Percentiles rank a stretch among this genome's conserved stretches.
phyloP scores from a whole-genome alignment of 2,888 invertebrate species.

The Pollenia griseotomentosa region DNA sequence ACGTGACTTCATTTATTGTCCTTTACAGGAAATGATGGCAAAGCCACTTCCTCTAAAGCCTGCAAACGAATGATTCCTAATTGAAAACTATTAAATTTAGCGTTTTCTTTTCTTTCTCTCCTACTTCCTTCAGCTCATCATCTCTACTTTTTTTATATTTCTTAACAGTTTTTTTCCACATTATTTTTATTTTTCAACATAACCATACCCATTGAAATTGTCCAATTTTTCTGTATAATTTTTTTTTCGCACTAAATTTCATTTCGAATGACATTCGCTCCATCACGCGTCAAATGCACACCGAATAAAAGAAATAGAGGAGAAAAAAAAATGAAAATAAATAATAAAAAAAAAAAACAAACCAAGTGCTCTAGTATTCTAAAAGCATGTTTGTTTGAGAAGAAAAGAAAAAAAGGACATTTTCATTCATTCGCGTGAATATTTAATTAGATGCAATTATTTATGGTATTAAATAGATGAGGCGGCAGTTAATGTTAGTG shows the following conservation, averaged over 20 bases:
- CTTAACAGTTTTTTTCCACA: constrained; percentile 68
- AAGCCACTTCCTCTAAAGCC: constrained; percentile 77
- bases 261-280: constrained; percentile 84
- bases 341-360: constrained; percentile 59
- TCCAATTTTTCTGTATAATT: constrained; percentile 70
- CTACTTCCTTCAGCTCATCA: constrained; percentile 64
- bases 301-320: constrained; percentile 71
- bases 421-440: constrained; percentile 82
- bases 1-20: constrained; percentile 83
- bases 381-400: constrained; percentile 64
- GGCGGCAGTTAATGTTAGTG: constrained; percentile 82
- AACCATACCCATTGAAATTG: constrained; percentile 73
- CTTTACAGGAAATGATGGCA: constrained; percentile 71
- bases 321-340: not conserved
- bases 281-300: constrained; percentile 83
- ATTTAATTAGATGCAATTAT: constrained; percentile 84
- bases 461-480: constrained; percentile 84
- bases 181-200: constrained; percentile 64
- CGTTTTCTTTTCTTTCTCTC: constrained; percentile 69
- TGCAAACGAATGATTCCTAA: constrained; percentile 83
- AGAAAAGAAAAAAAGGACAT: constrained; percentile 78
- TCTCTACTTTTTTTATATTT: constrained; percentile 69
- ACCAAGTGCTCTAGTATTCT: constrained; percentile 66
- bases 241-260: constrained; percentile 80
- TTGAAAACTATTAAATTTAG: constrained; percentile 83